Evolutionary conservation across 2,797 vertebrate genomes (phyloP).

Genomic region (Labeo calbasu): DNA sequence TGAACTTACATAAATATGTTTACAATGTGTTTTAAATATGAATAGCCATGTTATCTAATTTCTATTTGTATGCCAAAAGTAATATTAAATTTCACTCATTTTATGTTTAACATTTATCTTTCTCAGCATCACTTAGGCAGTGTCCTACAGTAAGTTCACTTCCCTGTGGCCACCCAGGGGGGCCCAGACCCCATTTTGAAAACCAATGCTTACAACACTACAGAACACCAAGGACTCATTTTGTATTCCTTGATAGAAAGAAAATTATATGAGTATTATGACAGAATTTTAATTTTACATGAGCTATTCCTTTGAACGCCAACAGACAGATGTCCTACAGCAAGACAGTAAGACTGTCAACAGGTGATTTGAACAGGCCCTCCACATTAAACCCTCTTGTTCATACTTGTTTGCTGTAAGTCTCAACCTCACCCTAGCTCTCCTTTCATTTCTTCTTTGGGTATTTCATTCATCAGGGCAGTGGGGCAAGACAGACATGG

Average conservation of each 20-base stretch:
- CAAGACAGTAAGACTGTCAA: neutral
- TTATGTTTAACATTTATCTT: neutral
- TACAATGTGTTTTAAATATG: neutral
- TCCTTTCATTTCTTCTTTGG: neutral
- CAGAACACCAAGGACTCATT: neutral
- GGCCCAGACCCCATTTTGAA: neutral
- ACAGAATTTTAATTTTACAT: too few species aligned
- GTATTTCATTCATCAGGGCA: constrained; percentile 55
- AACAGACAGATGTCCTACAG: too few species aligned
- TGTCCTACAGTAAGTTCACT: neutral
- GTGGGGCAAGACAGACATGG: constrained; percentile 70
- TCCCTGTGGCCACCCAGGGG: neutral
- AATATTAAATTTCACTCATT: neutral
- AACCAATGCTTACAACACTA: neutral
- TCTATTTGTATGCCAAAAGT: constrained; percentile 12
- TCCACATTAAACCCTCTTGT: neutral
- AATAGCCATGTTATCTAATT: neutral
- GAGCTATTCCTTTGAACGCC: too few species aligned
- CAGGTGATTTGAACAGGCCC: neutral
- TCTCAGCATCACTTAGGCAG: too few species aligned
- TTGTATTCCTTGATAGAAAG: neutral
- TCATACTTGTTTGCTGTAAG: neutral
- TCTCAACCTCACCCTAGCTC: neutral
- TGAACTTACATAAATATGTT: neutral
- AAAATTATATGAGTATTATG: too few species aligned